Conservation (phyloP, 2,113 vertebrate genomes). For the Tragelaphus scriptus region DNA sequence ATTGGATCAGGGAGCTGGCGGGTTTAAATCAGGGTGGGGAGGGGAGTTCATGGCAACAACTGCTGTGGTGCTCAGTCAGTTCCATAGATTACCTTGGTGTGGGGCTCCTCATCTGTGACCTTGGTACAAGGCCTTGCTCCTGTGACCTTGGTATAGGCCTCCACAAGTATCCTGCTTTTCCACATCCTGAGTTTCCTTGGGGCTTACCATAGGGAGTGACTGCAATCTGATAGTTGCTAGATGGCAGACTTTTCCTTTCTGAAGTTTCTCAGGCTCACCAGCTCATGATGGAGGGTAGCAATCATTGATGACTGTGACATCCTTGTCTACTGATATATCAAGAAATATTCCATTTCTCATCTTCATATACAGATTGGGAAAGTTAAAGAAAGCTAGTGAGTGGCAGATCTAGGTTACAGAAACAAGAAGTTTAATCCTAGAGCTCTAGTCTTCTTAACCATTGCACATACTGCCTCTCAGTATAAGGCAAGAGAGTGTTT, state of each 20-base stretch:
- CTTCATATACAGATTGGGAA: background rate
- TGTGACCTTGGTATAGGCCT: background rate
- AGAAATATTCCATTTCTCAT: background rate
- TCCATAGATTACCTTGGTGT: background rate
- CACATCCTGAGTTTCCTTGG: background rate
- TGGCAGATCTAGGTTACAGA: background rate
- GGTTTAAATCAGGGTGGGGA: background rate
- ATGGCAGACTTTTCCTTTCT: background rate
- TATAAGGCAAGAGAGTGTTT: background rate
- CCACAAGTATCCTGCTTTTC: background rate
- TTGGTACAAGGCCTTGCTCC: background rate
- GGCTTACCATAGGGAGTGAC: background rate
- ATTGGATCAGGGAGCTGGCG: background rate
- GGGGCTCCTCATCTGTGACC: background rate
- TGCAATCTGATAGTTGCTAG: background rate
- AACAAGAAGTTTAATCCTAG: background rate
- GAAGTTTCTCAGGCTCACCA: background rate
- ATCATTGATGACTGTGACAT: background rate
- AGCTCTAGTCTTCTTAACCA: background rate
- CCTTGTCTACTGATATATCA: background rate
- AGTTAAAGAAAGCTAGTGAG: background rate
- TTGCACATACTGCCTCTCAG: background rate
- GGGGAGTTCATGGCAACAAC: background rate
- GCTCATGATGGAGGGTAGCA: background rate
- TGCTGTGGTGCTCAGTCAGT: background rate